phyloP scores from a whole-genome alignment of 1,140 invertebrate species.

The Ostrea denselamellosa region DNA sequence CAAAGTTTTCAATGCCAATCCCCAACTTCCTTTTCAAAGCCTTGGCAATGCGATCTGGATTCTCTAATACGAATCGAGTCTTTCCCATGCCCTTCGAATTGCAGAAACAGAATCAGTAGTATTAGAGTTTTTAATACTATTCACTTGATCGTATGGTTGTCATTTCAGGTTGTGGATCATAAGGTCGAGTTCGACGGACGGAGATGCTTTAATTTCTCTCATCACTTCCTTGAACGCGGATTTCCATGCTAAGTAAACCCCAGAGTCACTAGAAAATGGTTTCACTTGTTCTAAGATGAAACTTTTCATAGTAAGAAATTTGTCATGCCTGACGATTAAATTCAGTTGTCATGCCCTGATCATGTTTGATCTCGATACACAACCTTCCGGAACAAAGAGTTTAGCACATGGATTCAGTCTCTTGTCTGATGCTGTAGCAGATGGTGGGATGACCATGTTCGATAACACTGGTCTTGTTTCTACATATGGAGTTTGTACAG shows the following conservation, averaged over 20 bases:
- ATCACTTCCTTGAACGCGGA: slow-evolving; percentile 44
- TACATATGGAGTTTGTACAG: not conserved
- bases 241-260: slow-evolving; percentile 45
- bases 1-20: too few species aligned
- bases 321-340: not conserved
- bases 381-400: not conserved
- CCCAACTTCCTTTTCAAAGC: not conserved
- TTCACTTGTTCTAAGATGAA: slow-evolving; percentile 31
- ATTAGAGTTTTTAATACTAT: slow-evolving; percentile 42
- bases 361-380: not conserved
- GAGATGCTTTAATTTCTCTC: slow-evolving; percentile 29
- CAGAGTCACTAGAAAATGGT: slow-evolving; percentile 41
- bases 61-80: slow-evolving; percentile 50
- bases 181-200: slow-evolving; percentile 52
- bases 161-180: slow-evolving; percentile 47
- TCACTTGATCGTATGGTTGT: slow-evolving; percentile 41
- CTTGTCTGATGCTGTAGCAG: not conserved
- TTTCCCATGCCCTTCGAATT: slow-evolving; percentile 42
- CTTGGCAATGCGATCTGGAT: slow-evolving; percentile 50
- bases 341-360: not conserved
- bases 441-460: not conserved
- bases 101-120: slow-evolving; percentile 17
- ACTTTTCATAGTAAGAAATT: slow-evolving; percentile 52
- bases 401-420: not conserved
- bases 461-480: not conserved